A percentile compares a stretch with the other conserved stretches of the same genome.
These are phyloP conservation scores for Gephyroberyx darwinii DNA, from an alignment of 2,797 vertebrate species.

Conservation along the genomic window DNA sequence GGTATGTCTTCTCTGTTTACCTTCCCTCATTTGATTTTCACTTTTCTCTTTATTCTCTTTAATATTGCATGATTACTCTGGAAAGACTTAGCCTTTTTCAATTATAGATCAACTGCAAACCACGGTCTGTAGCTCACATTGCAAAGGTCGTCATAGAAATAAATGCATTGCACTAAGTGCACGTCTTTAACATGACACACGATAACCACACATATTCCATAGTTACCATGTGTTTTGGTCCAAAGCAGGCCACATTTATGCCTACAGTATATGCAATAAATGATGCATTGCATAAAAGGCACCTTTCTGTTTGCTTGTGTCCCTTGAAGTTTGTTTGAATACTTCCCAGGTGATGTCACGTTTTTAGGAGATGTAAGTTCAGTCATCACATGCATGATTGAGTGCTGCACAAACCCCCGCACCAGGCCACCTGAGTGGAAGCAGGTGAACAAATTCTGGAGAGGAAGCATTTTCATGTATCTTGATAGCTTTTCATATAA, in stretches of 20 bases:
- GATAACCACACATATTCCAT: neutral
- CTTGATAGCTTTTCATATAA: neutral
- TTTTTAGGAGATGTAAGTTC: slow-evolving; percentile 33
- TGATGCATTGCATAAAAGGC: slow-evolving; percentile 1
- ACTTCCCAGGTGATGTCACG: slow-evolving; percentile 31
- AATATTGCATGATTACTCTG: neutral
- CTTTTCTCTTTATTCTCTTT: neutral
- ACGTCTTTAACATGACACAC: neutral
- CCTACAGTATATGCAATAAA: neutral
- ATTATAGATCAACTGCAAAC: slow-evolving; percentile 19
- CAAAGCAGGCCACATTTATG: neutral
- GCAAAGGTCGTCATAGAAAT: neutral
- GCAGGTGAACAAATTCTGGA: neutral
- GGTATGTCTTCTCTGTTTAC: too few relatives aligned
- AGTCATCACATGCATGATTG: slow-evolving; percentile 40
- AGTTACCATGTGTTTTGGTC: neutral
- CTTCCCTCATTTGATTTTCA: too few relatives aligned
- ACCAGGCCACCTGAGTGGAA: slow-evolving; percentile 2
- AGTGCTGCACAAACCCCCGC: neutral
- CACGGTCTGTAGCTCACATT: slow-evolving; percentile 15
- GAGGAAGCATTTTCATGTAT: neutral
- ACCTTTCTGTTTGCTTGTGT: neutral
- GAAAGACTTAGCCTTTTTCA: slow-evolving; percentile 21
- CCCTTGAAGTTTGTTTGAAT: slow-evolving; percentile 13
- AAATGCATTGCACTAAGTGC: slow-evolving; percentile 1